Conservation (phyloP, 2,113 vertebrate genomes). For the Oreochromis tanganicae region DNA sequence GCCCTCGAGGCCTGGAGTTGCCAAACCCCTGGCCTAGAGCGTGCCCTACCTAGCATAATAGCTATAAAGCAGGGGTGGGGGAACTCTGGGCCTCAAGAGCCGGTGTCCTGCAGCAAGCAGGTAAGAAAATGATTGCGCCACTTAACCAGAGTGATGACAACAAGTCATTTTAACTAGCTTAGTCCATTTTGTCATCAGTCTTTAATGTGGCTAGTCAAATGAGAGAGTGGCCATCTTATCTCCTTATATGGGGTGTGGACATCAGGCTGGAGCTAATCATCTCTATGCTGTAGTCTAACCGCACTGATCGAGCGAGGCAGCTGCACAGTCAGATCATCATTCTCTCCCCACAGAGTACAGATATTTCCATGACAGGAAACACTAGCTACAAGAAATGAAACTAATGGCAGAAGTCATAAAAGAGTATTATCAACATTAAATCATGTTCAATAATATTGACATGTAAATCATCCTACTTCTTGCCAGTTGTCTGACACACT, state of each 20-base stretch:
- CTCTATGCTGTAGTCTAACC: neutral
- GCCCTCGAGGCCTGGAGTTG: rapidly evolving
- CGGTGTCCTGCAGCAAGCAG: neutral
- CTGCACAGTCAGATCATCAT: neutral
- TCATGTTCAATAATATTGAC: neutral
- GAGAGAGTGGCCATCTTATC: neutral
- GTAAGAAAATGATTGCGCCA: neutral
- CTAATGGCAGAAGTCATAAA: neutral
- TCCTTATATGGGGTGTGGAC: neutral
- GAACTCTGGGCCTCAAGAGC: too few relatives aligned
- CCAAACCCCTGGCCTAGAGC: rapidly evolving
- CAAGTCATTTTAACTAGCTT: neutral
- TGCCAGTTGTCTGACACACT: neutral
- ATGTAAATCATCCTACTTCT: rapidly evolving
- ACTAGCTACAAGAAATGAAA: rapidly evolving
- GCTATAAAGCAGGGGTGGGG: neutral
- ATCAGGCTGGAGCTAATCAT: neutral
- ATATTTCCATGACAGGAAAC: neutral
- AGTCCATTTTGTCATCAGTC: neutral
- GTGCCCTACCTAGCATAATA: rapidly evolving
- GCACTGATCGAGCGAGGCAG: neutral
- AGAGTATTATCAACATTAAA: neutral
- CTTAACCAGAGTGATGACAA: neutral
- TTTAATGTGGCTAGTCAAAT: neutral
- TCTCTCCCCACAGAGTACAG: neutral